phyloP scores from a whole-genome alignment of 2,888 invertebrate genomes.

The Eulithis testata region DNA sequence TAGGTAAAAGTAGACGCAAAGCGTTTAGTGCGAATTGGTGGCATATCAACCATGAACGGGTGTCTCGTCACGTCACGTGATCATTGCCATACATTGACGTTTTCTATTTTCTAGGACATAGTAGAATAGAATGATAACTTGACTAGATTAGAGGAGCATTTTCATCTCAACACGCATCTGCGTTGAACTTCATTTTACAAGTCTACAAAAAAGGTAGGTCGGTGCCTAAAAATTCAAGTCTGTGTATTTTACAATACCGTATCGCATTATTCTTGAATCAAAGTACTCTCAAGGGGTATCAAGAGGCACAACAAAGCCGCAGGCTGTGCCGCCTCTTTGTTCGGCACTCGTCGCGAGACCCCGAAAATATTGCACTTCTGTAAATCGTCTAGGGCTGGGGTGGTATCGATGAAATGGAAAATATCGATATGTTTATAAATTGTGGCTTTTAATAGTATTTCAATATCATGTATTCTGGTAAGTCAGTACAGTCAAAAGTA shows the following conservation, averaged over 20 bases:
- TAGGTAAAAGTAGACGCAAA: too few species aligned
- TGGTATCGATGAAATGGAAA: constrained; percentile 24
- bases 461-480: too few species aligned
- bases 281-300: constrained; percentile 44
- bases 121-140: too few species aligned
- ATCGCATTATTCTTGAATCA: constrained; percentile 17
- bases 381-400: constrained; percentile 61
- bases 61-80: too few species aligned
- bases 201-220: neutral
- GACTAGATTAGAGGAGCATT: too few species aligned
- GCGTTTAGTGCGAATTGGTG: too few species aligned
- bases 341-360: constrained; percentile 55
- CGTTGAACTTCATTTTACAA: neutral
- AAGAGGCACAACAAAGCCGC: constrained; percentile 59
- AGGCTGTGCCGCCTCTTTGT: constrained; percentile 57
- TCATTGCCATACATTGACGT: too few species aligned
- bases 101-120: too few species aligned
- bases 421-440: neutral
- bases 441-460: too few species aligned
- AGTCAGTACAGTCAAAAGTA: too few species aligned
- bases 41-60: too few species aligned
- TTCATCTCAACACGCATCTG: too few species aligned
- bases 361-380: constrained; percentile 75
- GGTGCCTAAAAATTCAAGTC: neutral
- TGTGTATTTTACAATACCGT: neutral